These are phyloP conservation scores for Syrphus vitripennis DNA, from an alignment of 2,888 invertebrate genomes.

Conservation along the genomic window DNA sequence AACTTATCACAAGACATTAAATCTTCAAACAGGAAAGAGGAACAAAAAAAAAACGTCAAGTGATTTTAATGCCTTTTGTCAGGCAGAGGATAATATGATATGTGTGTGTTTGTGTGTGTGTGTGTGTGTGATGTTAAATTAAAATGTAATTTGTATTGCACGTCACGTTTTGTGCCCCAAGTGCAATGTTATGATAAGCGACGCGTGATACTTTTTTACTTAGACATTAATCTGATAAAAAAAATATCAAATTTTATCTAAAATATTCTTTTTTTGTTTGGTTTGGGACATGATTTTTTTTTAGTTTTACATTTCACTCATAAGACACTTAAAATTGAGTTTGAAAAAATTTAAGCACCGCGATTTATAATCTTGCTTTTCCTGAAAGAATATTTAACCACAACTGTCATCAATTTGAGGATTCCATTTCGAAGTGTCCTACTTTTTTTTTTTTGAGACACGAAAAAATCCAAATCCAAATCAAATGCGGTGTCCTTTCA, in stretches of 20 bases:
- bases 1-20: constrained; percentile 2
- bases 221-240: background rate
- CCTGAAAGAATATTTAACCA: too few species aligned
- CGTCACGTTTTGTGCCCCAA: constrained; percentile 41
- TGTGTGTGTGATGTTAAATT: constrained; percentile 15
- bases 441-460: background rate
- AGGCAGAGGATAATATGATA: background rate
- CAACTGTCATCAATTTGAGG: too few species aligned
- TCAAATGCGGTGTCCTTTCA: background rate
- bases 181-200: constrained; percentile 54
- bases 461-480: background rate
- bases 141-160: constrained; percentile 61
- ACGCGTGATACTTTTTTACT: background rate
- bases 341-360: background rate
- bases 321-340: constrained; percentile 18
- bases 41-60: background rate
- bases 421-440: too few species aligned
- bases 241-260: constrained; percentile 33
- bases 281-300: background rate
- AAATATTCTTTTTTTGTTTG: background rate
- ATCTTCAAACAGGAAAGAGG: background rate
- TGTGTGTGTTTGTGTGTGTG: background rate
- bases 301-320: constrained; percentile 23
- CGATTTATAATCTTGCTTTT: too few species aligned
- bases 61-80: constrained; percentile 1